These are phyloP conservation scores for Phaonia tiefii DNA, from an alignment of 2,888 invertebrate genomes.

Conservation along the genomic window DNA sequence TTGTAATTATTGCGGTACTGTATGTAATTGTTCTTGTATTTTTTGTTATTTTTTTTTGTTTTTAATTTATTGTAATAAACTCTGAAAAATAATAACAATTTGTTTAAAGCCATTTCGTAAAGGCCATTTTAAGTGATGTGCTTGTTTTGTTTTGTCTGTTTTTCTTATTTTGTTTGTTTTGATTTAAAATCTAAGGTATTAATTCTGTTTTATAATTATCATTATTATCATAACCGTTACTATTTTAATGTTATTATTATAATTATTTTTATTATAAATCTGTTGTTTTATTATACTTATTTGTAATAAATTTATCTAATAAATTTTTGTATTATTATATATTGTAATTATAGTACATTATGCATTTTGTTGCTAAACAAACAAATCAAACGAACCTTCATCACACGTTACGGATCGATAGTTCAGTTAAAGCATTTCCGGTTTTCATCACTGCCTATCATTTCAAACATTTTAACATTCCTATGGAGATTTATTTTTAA, in stretches of 20 bases:
- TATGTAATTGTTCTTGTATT: constrained; percentile 12
- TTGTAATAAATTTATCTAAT: constrained; percentile 29
- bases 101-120: constrained; percentile 66
- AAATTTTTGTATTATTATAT: constrained; percentile 18
- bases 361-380: constrained; percentile 9
- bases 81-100: constrained; percentile 67
- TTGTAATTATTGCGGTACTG: constrained; percentile 43
- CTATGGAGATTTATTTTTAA: background rate
- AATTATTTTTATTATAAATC: constrained; percentile 34
- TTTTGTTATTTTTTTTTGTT: constrained; percentile 18
- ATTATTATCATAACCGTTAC: constrained; percentile 19
- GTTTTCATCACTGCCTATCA: background rate
- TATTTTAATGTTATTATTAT: constrained; percentile 26
- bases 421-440: background rate
- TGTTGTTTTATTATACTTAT: constrained; percentile 9
- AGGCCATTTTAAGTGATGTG: constrained; percentile 68
- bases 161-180: constrained; percentile 32
- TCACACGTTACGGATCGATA: background rate
- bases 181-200: constrained; percentile 62
- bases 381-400: background rate
- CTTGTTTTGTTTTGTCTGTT: constrained; percentile 33
- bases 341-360: constrained; percentile 38
- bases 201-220: constrained; percentile 21
- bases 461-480: background rate
- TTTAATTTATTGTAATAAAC: constrained; percentile 60